Base-by-base conservation (phyloP, 2,797 vertebrate genomes). In the Megalops cyprinoides region DNA sequence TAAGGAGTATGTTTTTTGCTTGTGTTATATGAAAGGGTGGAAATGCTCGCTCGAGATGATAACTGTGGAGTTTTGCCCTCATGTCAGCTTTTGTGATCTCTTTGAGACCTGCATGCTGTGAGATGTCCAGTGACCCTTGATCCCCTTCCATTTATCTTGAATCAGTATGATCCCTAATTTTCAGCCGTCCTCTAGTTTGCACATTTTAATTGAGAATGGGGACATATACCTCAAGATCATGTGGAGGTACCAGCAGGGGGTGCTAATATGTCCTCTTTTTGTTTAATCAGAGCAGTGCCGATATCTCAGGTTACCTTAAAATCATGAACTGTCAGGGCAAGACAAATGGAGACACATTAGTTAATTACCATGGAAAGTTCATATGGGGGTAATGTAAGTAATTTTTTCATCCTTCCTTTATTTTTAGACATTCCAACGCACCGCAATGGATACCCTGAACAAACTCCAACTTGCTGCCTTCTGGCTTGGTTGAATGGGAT, bases 191-290 rank as follows among this genome's bases (percentile, higher is more conserved):
- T 18, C 56, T 15, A 23, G 51, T 25, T 44, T 74, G 6, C 44
- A n/a, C 2, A 12, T 74, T 20, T 44, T 77, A 46, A 76, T 90
- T 87, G 81, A 60, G 78, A 87, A 82, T 82, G 79, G 84, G 49
- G 82, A 15, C 20, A 25, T 88, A 74, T 82, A 85, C 89, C 89
- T 86, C 83, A 82, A 89, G 84, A 92, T 39, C 39, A 67, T 76
- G 42, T n/a, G 44, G 58, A 81, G 14, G 37, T 85, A 92, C 95
- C 96, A 96, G 96, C 93, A 98, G 97, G 96, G 96, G 96, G 96
- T 93, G 96, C 96, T 96, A 94, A 96, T 94, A 95, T 93, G 94
- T 94, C 88, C 90, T 89, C 28, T 74, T 74, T 74, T 75, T 79
- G 88, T 84, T 85, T 86, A 78, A 55, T 77, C 51, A 65, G 79